These are phyloP conservation scores for Drosophila pseudoobscura DNA, from an alignment of 1,140 invertebrate genomes.

Conservation along the genomic window DNA sequence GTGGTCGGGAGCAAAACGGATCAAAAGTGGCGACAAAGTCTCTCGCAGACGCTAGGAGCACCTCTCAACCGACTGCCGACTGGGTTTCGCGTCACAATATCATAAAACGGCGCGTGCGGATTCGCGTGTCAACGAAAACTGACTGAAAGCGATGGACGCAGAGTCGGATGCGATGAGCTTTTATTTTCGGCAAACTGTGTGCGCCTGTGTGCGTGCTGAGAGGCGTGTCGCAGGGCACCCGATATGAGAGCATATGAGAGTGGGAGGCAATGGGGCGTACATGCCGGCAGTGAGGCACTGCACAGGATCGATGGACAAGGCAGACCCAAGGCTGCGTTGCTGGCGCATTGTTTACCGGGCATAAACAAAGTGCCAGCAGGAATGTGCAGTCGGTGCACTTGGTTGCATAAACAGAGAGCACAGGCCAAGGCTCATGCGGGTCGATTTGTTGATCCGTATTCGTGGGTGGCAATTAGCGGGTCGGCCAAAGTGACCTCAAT, in stretches of 20 bases:
- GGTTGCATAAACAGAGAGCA: constrained; percentile 52
- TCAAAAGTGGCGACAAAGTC: neutral
- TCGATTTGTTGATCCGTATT: constrained; percentile 37
- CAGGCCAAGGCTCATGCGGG: constrained; percentile 1
- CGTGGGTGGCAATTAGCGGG: constrained; percentile 23
- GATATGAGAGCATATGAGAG: constrained; percentile 22
- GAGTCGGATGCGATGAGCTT: constrained; percentile 43
- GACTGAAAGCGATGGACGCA: constrained; percentile 43
- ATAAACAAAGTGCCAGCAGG: constrained; percentile 46
- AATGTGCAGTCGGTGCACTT: constrained; percentile 35
- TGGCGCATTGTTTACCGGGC: constrained; percentile 51
- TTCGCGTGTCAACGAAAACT: constrained; percentile 63
- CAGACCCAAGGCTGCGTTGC: constrained; percentile 30
- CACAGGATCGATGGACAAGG: constrained; percentile 39
- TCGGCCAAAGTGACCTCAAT: constrained; percentile 25
- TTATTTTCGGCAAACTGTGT: constrained; percentile 29
- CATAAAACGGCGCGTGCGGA: constrained; percentile 51
- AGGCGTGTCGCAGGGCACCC: neutral
- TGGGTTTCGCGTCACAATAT: constrained; percentile 30
- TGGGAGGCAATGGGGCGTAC: neutral
- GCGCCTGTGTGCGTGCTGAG: constrained; percentile 11
- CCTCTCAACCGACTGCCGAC: neutral
- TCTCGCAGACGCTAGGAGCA: constrained; percentile 18
- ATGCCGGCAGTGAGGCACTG: too few relatives aligned
- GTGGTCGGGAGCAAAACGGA: neutral